Evolutionary conservation across 2,888 invertebrate genomes (phyloP).

Genomic region (Metellina segmentata): DNA sequence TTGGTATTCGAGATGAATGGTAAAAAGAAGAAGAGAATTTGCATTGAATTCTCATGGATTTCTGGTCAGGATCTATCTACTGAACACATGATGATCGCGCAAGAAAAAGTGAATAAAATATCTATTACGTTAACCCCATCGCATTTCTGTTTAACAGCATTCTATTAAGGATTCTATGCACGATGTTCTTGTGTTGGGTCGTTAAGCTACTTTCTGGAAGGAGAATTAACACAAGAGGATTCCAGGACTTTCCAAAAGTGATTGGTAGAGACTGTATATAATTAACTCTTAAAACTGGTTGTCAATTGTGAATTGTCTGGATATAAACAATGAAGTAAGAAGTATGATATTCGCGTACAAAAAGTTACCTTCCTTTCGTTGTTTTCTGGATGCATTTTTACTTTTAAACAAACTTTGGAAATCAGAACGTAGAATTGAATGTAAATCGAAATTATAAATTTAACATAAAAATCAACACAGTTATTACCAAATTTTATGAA

Average conservation of each 20-base stretch:
- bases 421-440: too few relatives aligned
- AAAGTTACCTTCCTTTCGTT: too few relatives aligned
- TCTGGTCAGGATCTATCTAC: conserved; percentile 22
- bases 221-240: not conserved
- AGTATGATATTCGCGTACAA: too few relatives aligned
- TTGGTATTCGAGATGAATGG: conserved; percentile 52
- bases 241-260: not conserved
- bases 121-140: conserved; percentile 22
- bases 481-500: too few relatives aligned
- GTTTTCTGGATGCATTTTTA: too few relatives aligned
- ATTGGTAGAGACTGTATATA: not conserved
- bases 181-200: not conserved
- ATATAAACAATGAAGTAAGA: not conserved
- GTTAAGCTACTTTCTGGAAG: conserved; percentile 20
- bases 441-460: too few relatives aligned
- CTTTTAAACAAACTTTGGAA: too few relatives aligned
- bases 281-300: not conserved
- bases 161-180: conserved; percentile 33
- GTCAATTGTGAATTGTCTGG: not conserved
- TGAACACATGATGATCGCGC: conserved; percentile 37
- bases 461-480: too few relatives aligned
- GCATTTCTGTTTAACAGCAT: conserved; percentile 36
- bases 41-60: conserved; percentile 68
- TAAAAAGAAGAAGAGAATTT: conserved; percentile 60
- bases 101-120: conserved; percentile 49